A percentile compares a stretch with the other conserved stretches of the same genome.
These are phyloP conservation scores for Sebastes iracundus DNA, from an alignment of 2,797 vertebrate genomes.

Conservation along the genomic window DNA sequence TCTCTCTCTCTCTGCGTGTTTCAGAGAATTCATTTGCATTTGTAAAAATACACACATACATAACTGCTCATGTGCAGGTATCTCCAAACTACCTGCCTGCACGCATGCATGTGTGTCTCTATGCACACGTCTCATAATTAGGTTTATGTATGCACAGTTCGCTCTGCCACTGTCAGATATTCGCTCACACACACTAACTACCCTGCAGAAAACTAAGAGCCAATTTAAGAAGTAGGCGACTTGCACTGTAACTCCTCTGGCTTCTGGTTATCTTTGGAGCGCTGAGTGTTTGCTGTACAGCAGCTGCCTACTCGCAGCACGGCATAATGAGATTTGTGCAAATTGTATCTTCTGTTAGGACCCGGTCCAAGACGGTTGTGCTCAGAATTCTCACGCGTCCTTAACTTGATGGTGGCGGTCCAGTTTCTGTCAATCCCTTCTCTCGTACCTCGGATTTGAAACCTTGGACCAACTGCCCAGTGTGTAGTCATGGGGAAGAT, in stretches of 20 bases:
- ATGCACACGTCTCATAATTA: slow-evolving; percentile 31
- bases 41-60: not conserved
- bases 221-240: slow-evolving; percentile 57
- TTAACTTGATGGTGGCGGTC: slow-evolving; percentile 14
- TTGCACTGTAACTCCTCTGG: slow-evolving; percentile 46
- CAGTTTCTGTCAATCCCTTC: not conserved
- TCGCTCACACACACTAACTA: slow-evolving; percentile 5
- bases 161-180: slow-evolving; percentile 42
- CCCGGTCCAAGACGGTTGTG: slow-evolving; percentile 16
- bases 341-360: slow-evolving; percentile 41
- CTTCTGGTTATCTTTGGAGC: slow-evolving; percentile 60
- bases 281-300: slow-evolving; percentile 49
- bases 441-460: not conserved
- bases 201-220: slow-evolving; percentile 56
- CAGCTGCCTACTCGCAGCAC: slow-evolving; percentile 47
- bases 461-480: not conserved
- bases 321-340: slow-evolving; percentile 61
- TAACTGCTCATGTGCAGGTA: slow-evolving; percentile 21
- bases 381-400: not conserved
- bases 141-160: slow-evolving; percentile 42
- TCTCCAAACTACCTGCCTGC: not conserved
- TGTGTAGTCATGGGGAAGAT: not conserved
- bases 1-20: not conserved
- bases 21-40: slow-evolving; percentile 16
- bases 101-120: not conserved